These are phyloP conservation scores for Dromaius novaehollandiae DNA, from an alignment of 2,113 vertebrate species.

Conservation along the genomic window DNA sequence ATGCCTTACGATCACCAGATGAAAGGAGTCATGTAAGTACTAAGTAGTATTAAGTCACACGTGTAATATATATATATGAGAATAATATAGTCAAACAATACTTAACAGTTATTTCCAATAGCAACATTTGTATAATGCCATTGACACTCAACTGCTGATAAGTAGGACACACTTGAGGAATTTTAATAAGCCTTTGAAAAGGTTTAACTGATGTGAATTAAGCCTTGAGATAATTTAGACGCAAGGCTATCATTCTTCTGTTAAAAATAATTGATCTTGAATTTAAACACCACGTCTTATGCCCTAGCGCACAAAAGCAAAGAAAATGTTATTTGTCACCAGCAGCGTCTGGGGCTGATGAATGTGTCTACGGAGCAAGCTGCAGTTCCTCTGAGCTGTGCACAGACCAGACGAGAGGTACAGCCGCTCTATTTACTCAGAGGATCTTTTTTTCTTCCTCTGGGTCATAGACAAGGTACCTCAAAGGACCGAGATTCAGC, in stretches of 20 bases:
- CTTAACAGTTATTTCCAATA: constrained; percentile 57
- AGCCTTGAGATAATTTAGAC: constrained; percentile 37
- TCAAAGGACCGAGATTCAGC: neutral
- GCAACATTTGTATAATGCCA: constrained; percentile 65
- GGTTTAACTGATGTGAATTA: constrained; percentile 68
- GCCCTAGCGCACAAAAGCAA: neutral
- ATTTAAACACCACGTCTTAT: neutral
- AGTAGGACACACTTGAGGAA: constrained; percentile 67
- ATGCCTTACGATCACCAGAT: constrained; percentile 31
- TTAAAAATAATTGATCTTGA: constrained; percentile 67
- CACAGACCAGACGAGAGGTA: neutral
- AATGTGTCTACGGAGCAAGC: neutral
- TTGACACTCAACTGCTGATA: constrained; percentile 70
- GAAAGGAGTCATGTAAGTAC: constrained; percentile 58
- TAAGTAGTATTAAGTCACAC: constrained; percentile 68
- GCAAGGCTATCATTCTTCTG: constrained; percentile 40
- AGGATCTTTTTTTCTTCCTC: neutral
- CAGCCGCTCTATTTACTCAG: neutral
- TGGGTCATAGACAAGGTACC: neutral
- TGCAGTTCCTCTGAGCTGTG: neutral
- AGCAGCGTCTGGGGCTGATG: constrained; percentile 3
- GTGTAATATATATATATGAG: constrained; percentile 21
- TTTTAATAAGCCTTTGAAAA: constrained; percentile 71
- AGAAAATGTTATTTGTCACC: constrained; percentile 55
- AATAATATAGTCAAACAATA: constrained; percentile 30